Evolutionary conservation across 2,113 vertebrate species (phyloP).

Genomic region (Ceuthmochares aereus): DNA sequence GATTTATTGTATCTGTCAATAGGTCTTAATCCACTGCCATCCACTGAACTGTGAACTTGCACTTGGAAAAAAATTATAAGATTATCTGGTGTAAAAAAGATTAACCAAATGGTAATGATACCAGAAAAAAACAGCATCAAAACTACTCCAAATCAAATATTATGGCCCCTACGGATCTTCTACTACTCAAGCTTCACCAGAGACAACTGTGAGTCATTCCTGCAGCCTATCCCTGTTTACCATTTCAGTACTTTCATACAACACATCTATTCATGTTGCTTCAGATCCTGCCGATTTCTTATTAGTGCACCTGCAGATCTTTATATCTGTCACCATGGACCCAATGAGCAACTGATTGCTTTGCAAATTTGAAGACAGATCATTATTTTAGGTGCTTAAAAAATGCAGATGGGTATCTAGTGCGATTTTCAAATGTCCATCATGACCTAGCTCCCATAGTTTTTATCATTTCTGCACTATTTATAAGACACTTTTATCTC

Average conservation of each 20-base stretch:
- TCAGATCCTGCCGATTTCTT: constrained; percentile 11
- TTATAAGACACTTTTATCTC: constrained; percentile 22
- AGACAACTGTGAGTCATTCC: not conserved
- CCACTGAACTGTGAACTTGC: not conserved
- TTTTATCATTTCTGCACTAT: constrained; percentile 3
- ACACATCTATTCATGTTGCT: not conserved
- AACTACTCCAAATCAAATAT: not conserved
- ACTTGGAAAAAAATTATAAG: not conserved
- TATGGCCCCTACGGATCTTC: not conserved
- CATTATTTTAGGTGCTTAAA: not conserved
- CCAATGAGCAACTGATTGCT: not conserved
- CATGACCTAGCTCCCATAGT: not conserved
- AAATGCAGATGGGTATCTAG: not conserved
- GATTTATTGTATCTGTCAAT: not conserved
- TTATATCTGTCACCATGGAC: not conserved
- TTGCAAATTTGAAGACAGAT: not conserved
- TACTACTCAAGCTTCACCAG: not conserved
- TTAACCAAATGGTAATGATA: not conserved
- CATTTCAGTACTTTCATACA: not conserved
- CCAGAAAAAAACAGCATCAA: not conserved
- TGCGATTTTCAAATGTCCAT: constrained; percentile 5
- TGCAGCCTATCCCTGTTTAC: not conserved
- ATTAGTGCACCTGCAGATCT: not conserved
- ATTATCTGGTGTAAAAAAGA: not conserved
- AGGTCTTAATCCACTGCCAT: not conserved